Conservation (phyloP, 1,140 invertebrate species). For the Drosophila orosa region DNA sequence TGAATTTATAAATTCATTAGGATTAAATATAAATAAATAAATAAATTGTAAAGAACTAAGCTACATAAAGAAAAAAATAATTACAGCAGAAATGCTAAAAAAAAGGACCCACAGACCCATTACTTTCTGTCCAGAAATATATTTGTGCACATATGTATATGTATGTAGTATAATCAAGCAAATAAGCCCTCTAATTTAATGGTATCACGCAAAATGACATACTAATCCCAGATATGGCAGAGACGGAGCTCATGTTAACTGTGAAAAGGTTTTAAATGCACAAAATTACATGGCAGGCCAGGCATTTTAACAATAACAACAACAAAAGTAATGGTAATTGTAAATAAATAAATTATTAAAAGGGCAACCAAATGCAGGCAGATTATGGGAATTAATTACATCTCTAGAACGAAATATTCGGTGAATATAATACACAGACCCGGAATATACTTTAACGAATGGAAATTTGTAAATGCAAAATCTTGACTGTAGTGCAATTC, state of each 20-base stretch:
- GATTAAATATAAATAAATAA: too few relatives aligned
- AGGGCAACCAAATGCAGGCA: neutral
- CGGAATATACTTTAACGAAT: too few relatives aligned
- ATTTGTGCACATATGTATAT: neutral
- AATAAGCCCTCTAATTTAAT: conserved; percentile 13
- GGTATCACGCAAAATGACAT: conserved; percentile 4
- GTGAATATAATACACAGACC: too few relatives aligned
- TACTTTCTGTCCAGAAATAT: neutral
- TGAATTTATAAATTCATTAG: too few relatives aligned
- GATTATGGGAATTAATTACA: neutral
- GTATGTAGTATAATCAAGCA: neutral
- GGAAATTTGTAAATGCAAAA: conserved; percentile 46
- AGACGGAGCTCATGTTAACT: neutral
- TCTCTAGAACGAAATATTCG: neutral
- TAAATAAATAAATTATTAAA: conserved; percentile 3
- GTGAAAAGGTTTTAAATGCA: neutral
- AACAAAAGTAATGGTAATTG: neutral
- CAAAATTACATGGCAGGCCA: neutral
- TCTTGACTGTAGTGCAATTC: conserved; percentile 4
- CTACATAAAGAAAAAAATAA: too few relatives aligned
- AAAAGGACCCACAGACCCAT: neutral
- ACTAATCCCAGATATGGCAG: conserved; percentile 2
- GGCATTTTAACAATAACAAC: neutral
- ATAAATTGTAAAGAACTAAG: too few relatives aligned
- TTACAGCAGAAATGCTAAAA: neutral